A percentile compares a stretch with the other conserved stretches of the same genome.
Conservation (phyloP, 1,140 invertebrate genomes). For the Hermetia illucens region DNA sequence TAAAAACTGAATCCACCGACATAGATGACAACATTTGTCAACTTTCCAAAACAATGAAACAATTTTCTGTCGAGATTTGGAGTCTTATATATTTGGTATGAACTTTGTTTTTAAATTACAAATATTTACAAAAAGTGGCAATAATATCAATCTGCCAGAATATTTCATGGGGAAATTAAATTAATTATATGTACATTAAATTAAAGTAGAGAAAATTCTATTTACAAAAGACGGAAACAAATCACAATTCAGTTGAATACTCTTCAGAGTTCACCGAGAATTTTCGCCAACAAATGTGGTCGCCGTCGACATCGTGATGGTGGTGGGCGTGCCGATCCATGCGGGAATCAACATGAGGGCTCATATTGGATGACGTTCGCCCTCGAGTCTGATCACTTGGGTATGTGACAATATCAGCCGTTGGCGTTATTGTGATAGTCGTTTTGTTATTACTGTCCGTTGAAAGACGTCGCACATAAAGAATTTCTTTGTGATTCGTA, state of each 20-base stretch:
- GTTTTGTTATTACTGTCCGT: slow-evolving; percentile 20
- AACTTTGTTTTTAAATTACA: no score
- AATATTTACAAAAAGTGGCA: no score
- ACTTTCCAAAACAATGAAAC: no score
- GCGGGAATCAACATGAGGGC: slow-evolving; percentile 1
- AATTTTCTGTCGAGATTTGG: no score
- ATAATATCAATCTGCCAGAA: no score
- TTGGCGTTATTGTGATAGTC: slow-evolving; percentile 25
- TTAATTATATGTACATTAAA: no score
- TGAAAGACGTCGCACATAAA: slow-evolving; percentile 23
- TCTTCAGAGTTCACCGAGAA: slow-evolving; percentile 28
- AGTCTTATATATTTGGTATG: no score
- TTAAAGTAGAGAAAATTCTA: background rate
- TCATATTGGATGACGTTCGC: slow-evolving; percentile 15
- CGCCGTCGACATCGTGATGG: slow-evolving; percentile 14
- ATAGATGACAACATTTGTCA: no score
- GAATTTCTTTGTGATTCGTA: slow-evolving; percentile 26
- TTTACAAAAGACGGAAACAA: background rate
- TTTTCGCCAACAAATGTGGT: slow-evolving; percentile 30
- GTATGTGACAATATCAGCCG: slow-evolving; percentile 26
- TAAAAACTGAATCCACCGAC: no score
- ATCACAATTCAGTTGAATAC: slow-evolving; percentile 29
- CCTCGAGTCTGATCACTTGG: no score
- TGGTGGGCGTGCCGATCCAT: slow-evolving; percentile 13
- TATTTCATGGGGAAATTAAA: no score